Evolutionary conservation across 2,797 vertebrate genomes (phyloP), one percentile per base, ranked within the genome.

Genomic region (Tenualosa thibaudeaui): DNA sequence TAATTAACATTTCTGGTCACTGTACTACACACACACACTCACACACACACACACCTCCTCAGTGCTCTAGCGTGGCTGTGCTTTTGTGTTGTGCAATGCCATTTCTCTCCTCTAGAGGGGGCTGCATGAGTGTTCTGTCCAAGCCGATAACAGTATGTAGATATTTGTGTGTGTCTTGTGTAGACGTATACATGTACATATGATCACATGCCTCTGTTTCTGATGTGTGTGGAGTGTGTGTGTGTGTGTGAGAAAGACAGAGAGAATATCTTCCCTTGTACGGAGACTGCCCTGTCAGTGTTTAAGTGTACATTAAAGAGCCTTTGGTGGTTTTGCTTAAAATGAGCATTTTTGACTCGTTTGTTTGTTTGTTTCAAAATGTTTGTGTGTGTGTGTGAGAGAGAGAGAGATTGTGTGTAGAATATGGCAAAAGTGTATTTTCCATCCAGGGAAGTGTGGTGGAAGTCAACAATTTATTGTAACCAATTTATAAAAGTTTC

Each of bases 301-400:
- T 68, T 68, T 68, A 12, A 68, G 17, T 68, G 62, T 68, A 26
- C 62, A 68, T 68, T 68, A 68, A 68, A 68, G 62, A 68, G n/a
- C 31, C 62, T 65, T 65, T 65, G 62, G 62, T 68, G 62, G 24
- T 31, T 68, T 68, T 24, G 26, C 62, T 31, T 68, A 19, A 58
- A 58, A 58, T 58, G 19, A 22, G 56, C 1, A 0, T 58, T 56
- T 58, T 22, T 58, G 56, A 19, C 56, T 22, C 19, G 58, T 68
- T 9, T 26, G 5, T 31, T 24, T 31, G 8, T 10, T 7, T 31
- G 62, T 68, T n/a, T n/a, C 2, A 12, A 15, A 15, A 17, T n/a
- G 58, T n/a, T 10, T 60, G 58, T n/a, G 58, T n/a, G 58, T 60
- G 58, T 60, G 58, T 60, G 58, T n/a, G 58, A 12, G 46, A 46